These are phyloP conservation scores for Sebastolobus altivelis DNA, from an alignment of 2,797 vertebrate genomes.

Conservation along the genomic window DNA sequence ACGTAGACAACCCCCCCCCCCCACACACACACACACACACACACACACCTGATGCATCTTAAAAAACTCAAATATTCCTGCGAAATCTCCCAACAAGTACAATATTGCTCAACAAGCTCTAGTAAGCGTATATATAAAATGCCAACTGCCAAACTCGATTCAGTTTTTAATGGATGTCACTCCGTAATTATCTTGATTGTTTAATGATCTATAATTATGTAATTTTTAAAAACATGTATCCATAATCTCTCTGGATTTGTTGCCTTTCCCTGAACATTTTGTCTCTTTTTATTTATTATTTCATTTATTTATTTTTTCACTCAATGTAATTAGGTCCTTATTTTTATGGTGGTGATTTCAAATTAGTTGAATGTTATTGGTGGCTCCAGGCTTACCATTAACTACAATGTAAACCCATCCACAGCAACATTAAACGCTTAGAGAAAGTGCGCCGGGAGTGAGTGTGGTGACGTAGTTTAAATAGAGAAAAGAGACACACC, in stretches of 20 bases:
- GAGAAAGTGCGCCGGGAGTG: too few relatives aligned
- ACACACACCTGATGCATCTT: background rate
- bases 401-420: too few relatives aligned
- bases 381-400: too few relatives aligned
- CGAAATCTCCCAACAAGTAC: background rate
- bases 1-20: background rate
- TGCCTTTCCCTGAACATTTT: background rate
- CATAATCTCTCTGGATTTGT: background rate
- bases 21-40: too few relatives aligned
- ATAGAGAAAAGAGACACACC: too few relatives aligned
- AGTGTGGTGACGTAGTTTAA: too few relatives aligned
- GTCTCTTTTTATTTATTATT: background rate
- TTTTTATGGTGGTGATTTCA: background rate
- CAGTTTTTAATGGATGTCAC: slow-evolving; percentile 10
- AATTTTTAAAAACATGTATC: background rate
- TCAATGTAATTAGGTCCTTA: background rate
- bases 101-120: background rate
- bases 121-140: background rate
- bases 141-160: background rate
- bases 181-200: background rate
- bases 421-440: too few relatives aligned
- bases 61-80: background rate
- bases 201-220: slow-evolving; percentile 15
- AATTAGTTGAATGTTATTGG: background rate
- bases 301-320: background rate